Base-by-base conservation (phyloP, 2,888 invertebrate genomes). In the Tenthredo livida region DNA sequence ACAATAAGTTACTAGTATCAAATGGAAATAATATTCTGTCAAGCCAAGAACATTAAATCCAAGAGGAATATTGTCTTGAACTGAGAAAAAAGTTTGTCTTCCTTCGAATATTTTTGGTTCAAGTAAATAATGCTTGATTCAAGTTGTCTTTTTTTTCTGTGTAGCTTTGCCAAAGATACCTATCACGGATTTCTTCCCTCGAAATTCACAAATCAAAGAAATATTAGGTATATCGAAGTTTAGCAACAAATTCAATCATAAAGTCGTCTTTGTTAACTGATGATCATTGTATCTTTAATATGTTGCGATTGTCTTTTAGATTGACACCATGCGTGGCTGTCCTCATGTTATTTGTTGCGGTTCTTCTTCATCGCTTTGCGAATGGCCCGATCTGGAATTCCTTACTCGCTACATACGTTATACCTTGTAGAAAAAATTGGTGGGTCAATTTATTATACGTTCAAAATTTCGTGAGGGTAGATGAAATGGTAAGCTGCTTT, bases 321-420 rank as follows among this genome's bases (percentile, higher is more conserved):
- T 90, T 95, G 83, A 95, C 95, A 0, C 95, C 95, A 0, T 93
- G 95, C 0, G 93, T 95, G 25, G 94, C 94, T 33, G 93, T 94
- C 1, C 92, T 95, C 29, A 91, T 95, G 37, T 90, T 94, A 0
- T 93, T 95, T 80, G 93, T 93, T 25, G 93, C 94, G 85, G 94
- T 95, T 12, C 90, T 95, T 33, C 91, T 94, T 61, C 93, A 93
- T 37, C 94, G 94, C 87, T 87, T 94, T 0, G 94, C 94, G 2
- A 93, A 93, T 90, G 95, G 95, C 3, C 93, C 91, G 86, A 91
- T 91, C 86, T 95, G 89, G 95, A 91, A 88, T 0, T 86, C 73
- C 17, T 86, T 86, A 17, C 80, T 89, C n/a, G 40, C 80, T n/a
- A 0, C 54, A 0, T 77, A 90, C 10, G 87, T 89, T 78, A 86